Percentiles rank a stretch among this genome's conserved stretches.
phyloP scores from a whole-genome alignment of 2,797 vertebrate genomes.

The Peromyscus attwateri region DNA sequence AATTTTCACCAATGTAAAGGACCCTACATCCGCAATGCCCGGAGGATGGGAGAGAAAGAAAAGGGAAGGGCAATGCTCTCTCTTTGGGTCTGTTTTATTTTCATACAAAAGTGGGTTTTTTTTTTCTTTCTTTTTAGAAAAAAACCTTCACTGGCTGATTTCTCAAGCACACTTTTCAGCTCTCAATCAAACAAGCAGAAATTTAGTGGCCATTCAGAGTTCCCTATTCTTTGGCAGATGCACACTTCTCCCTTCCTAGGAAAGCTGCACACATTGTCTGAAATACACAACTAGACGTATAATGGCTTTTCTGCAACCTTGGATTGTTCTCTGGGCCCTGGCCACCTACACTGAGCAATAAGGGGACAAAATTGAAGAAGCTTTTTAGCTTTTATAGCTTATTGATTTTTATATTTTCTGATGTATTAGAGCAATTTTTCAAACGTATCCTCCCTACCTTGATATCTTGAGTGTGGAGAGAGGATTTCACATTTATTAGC shows the following conservation, averaged over 20 bases:
- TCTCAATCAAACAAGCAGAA: slow-evolving; percentile 80
- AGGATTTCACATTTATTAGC: slow-evolving; percentile 89
- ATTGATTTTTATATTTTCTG: slow-evolving; percentile 91
- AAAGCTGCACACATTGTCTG: slow-evolving; percentile 75
- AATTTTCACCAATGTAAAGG: background rate
- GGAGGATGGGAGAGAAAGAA: slow-evolving; percentile 22
- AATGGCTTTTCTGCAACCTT: slow-evolving; percentile 86
- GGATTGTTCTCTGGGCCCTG: slow-evolving; percentile 83
- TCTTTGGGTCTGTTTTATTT: slow-evolving; percentile 64
- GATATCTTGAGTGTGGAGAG: slow-evolving; percentile 87
- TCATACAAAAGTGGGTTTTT: slow-evolving; percentile 49
- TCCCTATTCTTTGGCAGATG: slow-evolving; percentile 76
- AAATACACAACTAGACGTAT: slow-evolving; percentile 78
- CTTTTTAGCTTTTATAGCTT: slow-evolving; percentile 89
- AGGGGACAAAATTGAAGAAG: slow-evolving; percentile 87
- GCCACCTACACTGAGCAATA: slow-evolving; percentile 86
- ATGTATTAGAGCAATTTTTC: slow-evolving; percentile 89
- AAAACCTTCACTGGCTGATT: slow-evolving; percentile 67
- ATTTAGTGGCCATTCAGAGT: slow-evolving; percentile 60
- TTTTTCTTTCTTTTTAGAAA: background rate
- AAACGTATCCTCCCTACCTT: slow-evolving; percentile 87
- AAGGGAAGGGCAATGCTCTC: slow-evolving; percentile 44
- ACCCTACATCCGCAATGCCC: background rate
- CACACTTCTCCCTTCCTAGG: slow-evolving; percentile 68
- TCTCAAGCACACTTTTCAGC: slow-evolving; percentile 77